These are phyloP conservation scores for Malacoctenus gilli DNA, from an alignment of 2,797 vertebrate species.

Conservation along the genomic window DNA sequence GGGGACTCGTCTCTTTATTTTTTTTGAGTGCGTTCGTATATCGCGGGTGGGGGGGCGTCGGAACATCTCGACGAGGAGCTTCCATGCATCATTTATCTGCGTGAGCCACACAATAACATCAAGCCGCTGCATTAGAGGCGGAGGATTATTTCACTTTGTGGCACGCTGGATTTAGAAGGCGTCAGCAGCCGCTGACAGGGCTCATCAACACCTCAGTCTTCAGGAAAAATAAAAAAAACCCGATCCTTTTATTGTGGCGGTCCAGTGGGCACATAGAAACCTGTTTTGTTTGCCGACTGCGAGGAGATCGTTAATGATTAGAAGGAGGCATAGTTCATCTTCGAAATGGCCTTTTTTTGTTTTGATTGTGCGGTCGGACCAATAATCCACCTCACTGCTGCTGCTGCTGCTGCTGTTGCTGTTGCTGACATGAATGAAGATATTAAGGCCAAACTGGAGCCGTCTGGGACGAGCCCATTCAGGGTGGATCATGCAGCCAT, in stretches of 20 bases:
- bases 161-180: conserved; percentile 39
- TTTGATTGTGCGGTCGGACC: conserved; percentile 42
- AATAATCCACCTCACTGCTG: conserved; percentile 46
- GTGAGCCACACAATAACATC: conserved; percentile 26
- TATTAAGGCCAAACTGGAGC: conserved; percentile 18
- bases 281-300: conserved; percentile 37
- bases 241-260: conserved; percentile 9
- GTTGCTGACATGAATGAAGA: conserved; percentile 37
- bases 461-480: conserved; percentile 30
- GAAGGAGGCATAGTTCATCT: conserved; percentile 57
- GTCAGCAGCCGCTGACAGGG: conserved; percentile 39
- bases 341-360: conserved; percentile 57
- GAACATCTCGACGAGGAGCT: conserved; percentile 49
- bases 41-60: conserved; percentile 1
- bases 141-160: conserved; percentile 51
- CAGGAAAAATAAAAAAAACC: conserved; percentile 4
- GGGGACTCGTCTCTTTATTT: background rate
- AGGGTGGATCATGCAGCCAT: conserved; percentile 21
- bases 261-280: conserved; percentile 29
- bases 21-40: conserved; percentile 1
- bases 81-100: conserved; percentile 49
- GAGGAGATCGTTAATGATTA: conserved; percentile 41
- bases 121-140: conserved; percentile 43
- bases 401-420: conserved; percentile 36
- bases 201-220: conserved; percentile 34